Evolutionary conservation across 2,888 invertebrate genomes (phyloP).

Genomic region (Cataglyphis albicans): DNA sequence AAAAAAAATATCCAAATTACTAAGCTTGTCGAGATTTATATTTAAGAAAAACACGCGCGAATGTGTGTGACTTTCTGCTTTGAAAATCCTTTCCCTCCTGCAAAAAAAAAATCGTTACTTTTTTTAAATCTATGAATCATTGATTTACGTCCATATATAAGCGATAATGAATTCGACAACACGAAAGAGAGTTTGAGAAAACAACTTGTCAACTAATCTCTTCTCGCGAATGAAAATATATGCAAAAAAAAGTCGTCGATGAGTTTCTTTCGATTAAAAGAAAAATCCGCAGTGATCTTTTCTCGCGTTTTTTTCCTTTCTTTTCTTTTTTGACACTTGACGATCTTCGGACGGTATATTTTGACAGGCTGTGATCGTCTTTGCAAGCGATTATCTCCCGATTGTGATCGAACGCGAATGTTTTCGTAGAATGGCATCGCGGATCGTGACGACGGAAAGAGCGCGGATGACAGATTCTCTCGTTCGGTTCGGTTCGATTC

Average conservation of each 20-base stretch:
- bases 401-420: background rate
- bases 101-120: background rate
- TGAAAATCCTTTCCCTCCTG: background rate
- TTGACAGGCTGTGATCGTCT: background rate
- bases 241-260: background rate
- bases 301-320: background rate
- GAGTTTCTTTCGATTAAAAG: background rate
- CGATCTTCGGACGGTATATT: background rate
- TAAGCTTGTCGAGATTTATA: background rate
- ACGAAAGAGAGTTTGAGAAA: background rate
- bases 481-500: background rate
- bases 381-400: background rate
- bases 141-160: background rate
- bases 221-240: background rate
- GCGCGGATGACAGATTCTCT: background rate
- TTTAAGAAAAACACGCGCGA: background rate
- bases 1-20: background rate
- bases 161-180: background rate
- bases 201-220: background rate
- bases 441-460: background rate
- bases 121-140: background rate
- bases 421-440: background rate
- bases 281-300: background rate
- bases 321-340: background rate
- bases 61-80: background rate